These are phyloP conservation scores for Dusona sp. DNA, from an alignment of 2,888 invertebrate species.

Conservation along the genomic window DNA sequence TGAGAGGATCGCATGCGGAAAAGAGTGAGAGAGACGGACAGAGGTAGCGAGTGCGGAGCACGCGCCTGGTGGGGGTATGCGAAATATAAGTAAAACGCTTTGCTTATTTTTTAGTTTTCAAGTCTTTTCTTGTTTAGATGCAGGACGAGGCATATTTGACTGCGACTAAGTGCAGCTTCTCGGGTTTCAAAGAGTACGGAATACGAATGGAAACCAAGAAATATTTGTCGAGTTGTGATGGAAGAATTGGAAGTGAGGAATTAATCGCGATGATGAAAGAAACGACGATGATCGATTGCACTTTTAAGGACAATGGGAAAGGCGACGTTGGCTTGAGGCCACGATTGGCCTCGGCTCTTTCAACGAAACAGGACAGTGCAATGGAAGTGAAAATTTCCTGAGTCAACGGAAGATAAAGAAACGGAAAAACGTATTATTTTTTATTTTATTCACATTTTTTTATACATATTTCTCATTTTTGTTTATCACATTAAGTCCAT, in stretches of 20 bases:
- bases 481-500: background rate
- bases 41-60: no score
- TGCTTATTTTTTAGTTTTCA: constrained; percentile 2
- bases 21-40: no score
- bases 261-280: constrained; percentile 75
- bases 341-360: constrained; percentile 66
- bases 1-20: no score
- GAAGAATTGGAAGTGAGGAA: constrained; percentile 76
- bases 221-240: constrained; percentile 73
- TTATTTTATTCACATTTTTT: background rate
- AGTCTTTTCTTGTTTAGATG: constrained; percentile 79
- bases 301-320: constrained; percentile 78
- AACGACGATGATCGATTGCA: constrained; percentile 77
- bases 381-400: constrained; percentile 73
- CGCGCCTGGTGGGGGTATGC: no score
- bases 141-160: constrained; percentile 84
- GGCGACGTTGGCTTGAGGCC: constrained; percentile 78
- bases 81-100: no score
- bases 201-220: constrained; percentile 85
- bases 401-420: constrained; percentile 40
- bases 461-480: constrained; percentile 4
- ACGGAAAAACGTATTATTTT: constrained; percentile 7
- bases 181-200: constrained; percentile 85
- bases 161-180: constrained; percentile 82
- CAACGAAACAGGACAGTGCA: constrained; percentile 72